Conservation (phyloP, 2,113 vertebrate species). For the Fulica atra region DNA sequence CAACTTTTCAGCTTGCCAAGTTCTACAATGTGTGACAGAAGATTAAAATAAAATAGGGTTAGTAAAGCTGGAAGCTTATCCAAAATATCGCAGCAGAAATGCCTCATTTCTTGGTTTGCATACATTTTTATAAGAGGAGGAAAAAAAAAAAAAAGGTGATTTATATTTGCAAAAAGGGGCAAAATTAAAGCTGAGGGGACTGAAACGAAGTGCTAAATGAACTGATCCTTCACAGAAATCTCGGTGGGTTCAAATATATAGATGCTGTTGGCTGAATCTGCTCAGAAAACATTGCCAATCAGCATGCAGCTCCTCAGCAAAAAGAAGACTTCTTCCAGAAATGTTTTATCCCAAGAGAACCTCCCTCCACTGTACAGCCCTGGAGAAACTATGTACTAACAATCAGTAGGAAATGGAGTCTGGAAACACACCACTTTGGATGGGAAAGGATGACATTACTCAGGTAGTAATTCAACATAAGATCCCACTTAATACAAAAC, state of each 20-base stretch:
- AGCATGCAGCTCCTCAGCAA: background rate
- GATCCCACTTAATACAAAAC: constrained; percentile 43
- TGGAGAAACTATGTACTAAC: background rate
- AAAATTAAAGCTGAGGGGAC: background rate
- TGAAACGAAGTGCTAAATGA: background rate
- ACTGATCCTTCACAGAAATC: background rate
- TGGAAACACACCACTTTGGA: constrained; percentile 16
- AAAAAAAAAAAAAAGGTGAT: background rate
- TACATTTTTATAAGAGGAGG: background rate
- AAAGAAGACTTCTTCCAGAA: background rate
- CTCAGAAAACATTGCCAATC: constrained; percentile 7
- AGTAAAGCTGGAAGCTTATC: constrained; percentile 28
- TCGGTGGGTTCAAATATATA: background rate
- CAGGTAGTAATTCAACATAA: constrained; percentile 51
- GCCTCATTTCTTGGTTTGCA: background rate
- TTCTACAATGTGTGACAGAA: constrained; percentile 18
- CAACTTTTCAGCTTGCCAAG: constrained; percentile 44
- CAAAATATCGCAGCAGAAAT: constrained; percentile 33
- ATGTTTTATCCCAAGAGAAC: background rate
- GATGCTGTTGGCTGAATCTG: constrained; percentile 8
- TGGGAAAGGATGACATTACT: constrained; percentile 43
- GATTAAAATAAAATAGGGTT: constrained; percentile 45
- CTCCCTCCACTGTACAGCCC: background rate
- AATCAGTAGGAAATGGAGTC: constrained; percentile 27
- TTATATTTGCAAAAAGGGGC: background rate